These are phyloP conservation scores for Drosophila orosa DNA, from an alignment of 1,140 invertebrate species.

Conservation along the genomic window DNA sequence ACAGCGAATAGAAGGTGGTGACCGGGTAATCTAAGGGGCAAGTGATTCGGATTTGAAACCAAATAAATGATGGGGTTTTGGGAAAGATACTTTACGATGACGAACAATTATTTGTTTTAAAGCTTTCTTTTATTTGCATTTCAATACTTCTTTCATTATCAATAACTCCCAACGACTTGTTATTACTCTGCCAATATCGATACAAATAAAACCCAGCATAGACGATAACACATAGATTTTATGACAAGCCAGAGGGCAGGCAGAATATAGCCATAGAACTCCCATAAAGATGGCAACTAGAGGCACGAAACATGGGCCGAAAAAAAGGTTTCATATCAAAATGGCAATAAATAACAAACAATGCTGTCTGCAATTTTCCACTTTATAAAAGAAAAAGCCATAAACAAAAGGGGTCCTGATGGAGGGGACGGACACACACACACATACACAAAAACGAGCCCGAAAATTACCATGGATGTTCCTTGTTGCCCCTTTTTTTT, in stretches of 20 bases:
- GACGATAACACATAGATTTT: conserved; percentile 60
- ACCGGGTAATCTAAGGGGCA: conserved; percentile 38
- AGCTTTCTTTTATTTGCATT: no score
- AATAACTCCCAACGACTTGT: conserved; percentile 19
- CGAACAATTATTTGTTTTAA: not conserved
- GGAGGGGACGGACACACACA: no score
- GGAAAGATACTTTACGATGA: not conserved
- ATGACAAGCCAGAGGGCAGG: conserved; percentile 51
- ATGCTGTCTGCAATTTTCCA: conserved; percentile 81
- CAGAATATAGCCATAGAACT: conserved; percentile 14
- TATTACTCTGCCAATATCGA: conserved; percentile 60
- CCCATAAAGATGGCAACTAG: conserved; percentile 31
- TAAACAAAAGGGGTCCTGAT: conserved; percentile 62
- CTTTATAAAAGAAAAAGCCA: conserved; percentile 77
- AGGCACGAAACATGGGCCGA: conserved; percentile 7
- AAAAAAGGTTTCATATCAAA: conserved; percentile 77
- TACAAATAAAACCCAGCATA: conserved; percentile 51
- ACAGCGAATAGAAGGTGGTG: conserved; percentile 18
- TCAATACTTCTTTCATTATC: not conserved
- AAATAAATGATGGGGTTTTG: conserved; percentile 5
- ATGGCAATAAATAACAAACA: conserved; percentile 82
- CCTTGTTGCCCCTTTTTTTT: conserved; percentile 43
- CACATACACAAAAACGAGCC: conserved; percentile 56
- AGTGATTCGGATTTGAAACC: conserved; percentile 18
- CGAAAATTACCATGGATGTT: conserved; percentile 78